Evolutionary conservation across 2,113 vertebrate genomes (phyloP).

Genomic region (Tyrannus savana): DNA sequence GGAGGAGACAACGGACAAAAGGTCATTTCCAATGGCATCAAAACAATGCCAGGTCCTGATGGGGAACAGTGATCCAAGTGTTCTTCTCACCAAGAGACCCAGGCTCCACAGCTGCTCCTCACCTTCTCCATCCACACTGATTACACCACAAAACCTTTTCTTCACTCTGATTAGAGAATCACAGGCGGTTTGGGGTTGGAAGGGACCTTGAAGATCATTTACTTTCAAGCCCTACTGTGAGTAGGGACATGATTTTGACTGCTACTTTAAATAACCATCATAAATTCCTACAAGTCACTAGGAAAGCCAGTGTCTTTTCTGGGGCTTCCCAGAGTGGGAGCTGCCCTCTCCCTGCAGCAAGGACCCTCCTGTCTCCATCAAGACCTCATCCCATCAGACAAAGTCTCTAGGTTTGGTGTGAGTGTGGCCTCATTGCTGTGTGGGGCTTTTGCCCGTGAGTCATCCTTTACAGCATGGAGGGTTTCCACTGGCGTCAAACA

Average conservation of each 20-base stretch:
- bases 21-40: not conserved
- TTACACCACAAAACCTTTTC: not conserved
- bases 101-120: not conserved
- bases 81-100: not conserved
- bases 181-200: not conserved
- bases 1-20: not conserved
- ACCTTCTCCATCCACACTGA: not conserved
- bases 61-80: not conserved
- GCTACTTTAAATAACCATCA: not conserved
- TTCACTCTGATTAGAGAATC: not conserved
- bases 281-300: not conserved
- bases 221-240: not conserved
- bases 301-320: not conserved
- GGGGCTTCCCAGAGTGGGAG: not conserved
- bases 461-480: not conserved
- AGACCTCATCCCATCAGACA: not conserved
- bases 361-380: not conserved
- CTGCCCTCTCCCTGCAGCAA: not conserved
- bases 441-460: not conserved
- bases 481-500: not conserved
- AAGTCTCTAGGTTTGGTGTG: not conserved
- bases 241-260: not conserved
- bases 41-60: not conserved
- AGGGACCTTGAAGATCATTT: not conserved
- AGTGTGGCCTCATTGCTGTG: accelerated